phyloP scores from a whole-genome alignment of 2,797 vertebrate genomes.

The Vireo griseus region DNA sequence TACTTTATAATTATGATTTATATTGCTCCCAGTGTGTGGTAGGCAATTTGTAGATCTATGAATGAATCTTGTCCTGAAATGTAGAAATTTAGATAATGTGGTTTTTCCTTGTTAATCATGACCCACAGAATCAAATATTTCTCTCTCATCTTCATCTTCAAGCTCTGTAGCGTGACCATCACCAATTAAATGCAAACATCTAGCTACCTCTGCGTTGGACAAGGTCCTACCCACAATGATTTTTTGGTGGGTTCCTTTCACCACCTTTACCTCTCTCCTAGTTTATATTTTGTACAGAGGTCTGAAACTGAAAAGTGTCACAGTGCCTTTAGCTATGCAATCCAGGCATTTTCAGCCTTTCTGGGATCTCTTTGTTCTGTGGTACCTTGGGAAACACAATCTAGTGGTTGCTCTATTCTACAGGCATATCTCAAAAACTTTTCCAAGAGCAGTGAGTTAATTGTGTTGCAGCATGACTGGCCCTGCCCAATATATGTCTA shows the following conservation, averaged over 20 bases:
- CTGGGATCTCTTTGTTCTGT: not conserved
- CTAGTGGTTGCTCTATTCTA: not conserved
- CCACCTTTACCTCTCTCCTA: not conserved
- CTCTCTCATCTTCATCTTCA: not conserved
- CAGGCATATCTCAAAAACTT: not conserved
- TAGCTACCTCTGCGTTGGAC: not conserved
- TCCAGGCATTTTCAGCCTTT: not conserved
- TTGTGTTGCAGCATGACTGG: not conserved
- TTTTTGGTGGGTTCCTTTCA: not conserved
- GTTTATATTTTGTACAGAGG: not conserved
- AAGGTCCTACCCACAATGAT: not conserved
- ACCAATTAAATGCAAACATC: not conserved
- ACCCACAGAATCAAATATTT: conserved; percentile 16
- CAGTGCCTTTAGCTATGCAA: not conserved
- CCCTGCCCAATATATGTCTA: not conserved
- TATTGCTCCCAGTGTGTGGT: conserved; percentile 45
- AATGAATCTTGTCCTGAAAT: conserved; percentile 39
- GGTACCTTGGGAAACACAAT: not conserved
- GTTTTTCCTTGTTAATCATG: conserved; percentile 20
- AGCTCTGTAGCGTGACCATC: not conserved
- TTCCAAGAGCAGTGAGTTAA: not conserved
- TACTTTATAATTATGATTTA: conserved; percentile 65
- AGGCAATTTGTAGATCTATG: conserved; percentile 40
- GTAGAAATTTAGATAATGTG: conserved; percentile 47
- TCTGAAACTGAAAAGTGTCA: not conserved